These are phyloP conservation scores for Oscheius sp. DNA, from an alignment of 2,888 invertebrate species.

Conservation along the genomic window DNA sequence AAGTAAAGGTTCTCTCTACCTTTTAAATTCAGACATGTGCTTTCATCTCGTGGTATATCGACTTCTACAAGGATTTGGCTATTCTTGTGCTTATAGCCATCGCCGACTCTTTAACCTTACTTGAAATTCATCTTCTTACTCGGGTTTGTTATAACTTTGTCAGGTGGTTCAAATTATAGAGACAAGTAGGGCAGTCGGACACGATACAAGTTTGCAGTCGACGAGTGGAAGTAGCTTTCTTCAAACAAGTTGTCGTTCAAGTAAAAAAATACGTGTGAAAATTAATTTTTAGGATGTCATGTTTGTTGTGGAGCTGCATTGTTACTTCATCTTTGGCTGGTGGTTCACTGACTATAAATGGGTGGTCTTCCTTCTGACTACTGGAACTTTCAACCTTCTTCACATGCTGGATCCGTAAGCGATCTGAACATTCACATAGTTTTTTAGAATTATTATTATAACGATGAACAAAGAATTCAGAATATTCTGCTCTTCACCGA, in stretches of 20 bases:
- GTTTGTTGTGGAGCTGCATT: slow-evolving; percentile 44
- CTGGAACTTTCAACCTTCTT: slow-evolving; percentile 37
- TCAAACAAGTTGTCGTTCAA: slow-evolving; percentile 22
- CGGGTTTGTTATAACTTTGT: too few relatives aligned
- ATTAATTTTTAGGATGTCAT: slow-evolving; percentile 38
- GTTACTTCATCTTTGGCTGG: slow-evolving; percentile 39
- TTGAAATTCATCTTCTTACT: slow-evolving; percentile 27
- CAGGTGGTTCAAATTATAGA: background rate
- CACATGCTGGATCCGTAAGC: slow-evolving; percentile 41
- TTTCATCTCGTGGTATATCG: slow-evolving; percentile 35
- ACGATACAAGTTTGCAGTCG: slow-evolving; percentile 8
- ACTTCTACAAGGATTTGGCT: slow-evolving; percentile 33
- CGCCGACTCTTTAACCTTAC: slow-evolving; percentile 31
- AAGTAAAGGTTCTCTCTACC: background rate
- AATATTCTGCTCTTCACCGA: slow-evolving; percentile 11
- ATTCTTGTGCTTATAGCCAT: slow-evolving; percentile 28
- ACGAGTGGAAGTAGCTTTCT: slow-evolving; percentile 15
- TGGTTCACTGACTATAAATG: slow-evolving; percentile 32
- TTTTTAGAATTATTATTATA: slow-evolving; percentile 24
- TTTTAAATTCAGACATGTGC: slow-evolving; percentile 24
- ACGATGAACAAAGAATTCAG: slow-evolving; percentile 26
- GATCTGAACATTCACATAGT: background rate
- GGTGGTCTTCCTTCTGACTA: slow-evolving; percentile 36
- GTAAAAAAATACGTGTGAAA: background rate
- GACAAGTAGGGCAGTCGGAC: background rate